Base-by-base conservation (phyloP, 2,797 vertebrate species). In the Sebastes matsubarae region DNA sequence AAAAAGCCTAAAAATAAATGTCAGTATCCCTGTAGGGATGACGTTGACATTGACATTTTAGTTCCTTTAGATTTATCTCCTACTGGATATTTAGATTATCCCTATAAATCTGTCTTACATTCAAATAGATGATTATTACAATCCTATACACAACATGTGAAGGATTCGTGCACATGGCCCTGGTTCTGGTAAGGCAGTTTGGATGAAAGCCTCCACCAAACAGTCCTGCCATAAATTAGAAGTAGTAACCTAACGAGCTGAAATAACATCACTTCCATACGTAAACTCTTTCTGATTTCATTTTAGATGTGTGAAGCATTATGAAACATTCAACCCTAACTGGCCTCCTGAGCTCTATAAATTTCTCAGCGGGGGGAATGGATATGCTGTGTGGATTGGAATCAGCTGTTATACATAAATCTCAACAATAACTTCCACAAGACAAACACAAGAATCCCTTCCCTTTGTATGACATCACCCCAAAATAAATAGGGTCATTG, bases 361-460 rank as follows among this genome's bases (percentile, higher is more conserved):
- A 88, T 80, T 79, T 88, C 80, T 77, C 54, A 16, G 36, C 5
- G 4, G 8, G 79, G 72, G 65, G 59, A 79, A 68, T 65, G 78
- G 73, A 81, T 83, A 80, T 32, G 70, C 72, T 70, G 77, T 46
- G 54, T 29, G 79, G 81, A 92, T 87, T 92, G 78, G 83, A 93
- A 89, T 92, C 92, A 91, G 87, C 89, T 91, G 89, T 73, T 81
- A 46, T 46, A 86, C 79, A 89, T 93, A 88, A 93, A 93, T 93
- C 88, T 87, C 67, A 55, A 70, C 74, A 68, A 81, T 63, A 73
- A 86, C 79, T 81, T 87, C 77, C 77, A 89, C 75, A 73, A 79
- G 71, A 85, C 75, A 86, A 88, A 87, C 80, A 80, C 60, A 68
- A 68, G 25, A 70, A 66, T 72, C 57, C 36, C 38, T 68, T 75